Evolutionary conservation across 2,113 vertebrate genomes (phyloP), one percentile per base, ranked within the genome.

Genomic region (Amblyornis subalaris): DNA sequence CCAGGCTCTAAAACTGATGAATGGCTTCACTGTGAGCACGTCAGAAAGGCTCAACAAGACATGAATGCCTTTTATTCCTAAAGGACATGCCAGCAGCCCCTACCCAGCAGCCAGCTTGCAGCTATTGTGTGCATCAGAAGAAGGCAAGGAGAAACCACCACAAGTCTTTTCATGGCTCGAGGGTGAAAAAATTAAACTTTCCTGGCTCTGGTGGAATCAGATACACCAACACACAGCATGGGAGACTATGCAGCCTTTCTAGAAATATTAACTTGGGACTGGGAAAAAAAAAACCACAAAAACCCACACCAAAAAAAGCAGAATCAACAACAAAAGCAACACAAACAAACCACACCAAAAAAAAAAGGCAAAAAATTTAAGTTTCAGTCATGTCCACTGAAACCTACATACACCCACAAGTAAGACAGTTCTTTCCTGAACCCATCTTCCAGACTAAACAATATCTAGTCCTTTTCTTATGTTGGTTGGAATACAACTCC

Each of bases 41-140:
- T 54, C 9, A 90, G 40, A 82, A 72, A 69, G 18, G 42, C 0
- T 0, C 48, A 69, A 8, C 0, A 1, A 92, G 60, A 67, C 14
- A 50, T 1, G 1, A 62, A 70, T 61, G 9, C 10, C 16, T 57
- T 80, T 70, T 50, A 86, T 47, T 76, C n/a, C 15, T 61, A 18
- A 42, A 74, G 44, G 15, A 58, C 2, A 5, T 1, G 3, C 7
- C 45, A 55, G 16, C 72, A 88, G 42, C 4, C 35, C 24, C 21
- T 18, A 66, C 26, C 33, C 47, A 66, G 44, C 44, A 81, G 55
- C 11, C 33, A 23, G 7, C 44, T 51, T 92, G 38, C 48, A 92
- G 84, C 23, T 74, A 15, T 4, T 51, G 14, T 50, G 57, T 42
- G 14, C 38, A 74, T n/a, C 72, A 86, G 62, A 89, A 66, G 12